A percentile compares a stretch with the other conserved stretches of the same genome.
phyloP scores from a whole-genome alignment of 2,888 invertebrate species.

The Acholoe squamosa region DNA sequence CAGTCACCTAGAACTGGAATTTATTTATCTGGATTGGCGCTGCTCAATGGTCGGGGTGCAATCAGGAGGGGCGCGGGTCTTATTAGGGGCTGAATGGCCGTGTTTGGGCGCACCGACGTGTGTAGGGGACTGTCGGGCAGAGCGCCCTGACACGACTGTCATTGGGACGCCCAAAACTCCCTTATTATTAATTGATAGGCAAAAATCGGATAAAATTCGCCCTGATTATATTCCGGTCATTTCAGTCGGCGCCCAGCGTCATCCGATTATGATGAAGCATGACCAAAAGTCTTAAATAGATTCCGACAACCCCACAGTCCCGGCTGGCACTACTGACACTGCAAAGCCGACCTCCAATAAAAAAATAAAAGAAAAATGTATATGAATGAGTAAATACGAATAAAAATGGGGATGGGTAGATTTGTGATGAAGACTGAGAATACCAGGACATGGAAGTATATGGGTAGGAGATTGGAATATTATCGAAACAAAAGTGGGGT shows the following conservation, averaged over 20 bases:
- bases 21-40: constrained; percentile 61
- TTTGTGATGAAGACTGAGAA: background rate
- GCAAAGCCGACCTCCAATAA: background rate
- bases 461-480: background rate
- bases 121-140: background rate
- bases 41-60: constrained; percentile 44
- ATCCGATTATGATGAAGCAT: constrained; percentile 52
- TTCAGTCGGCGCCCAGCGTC: background rate
- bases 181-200: constrained; percentile 52
- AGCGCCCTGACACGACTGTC: constrained; percentile 30
- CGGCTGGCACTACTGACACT: background rate
- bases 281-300: constrained; percentile 55
- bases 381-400: too few relatives aligned
- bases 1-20: constrained; percentile 49
- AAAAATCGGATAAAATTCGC: constrained; percentile 50
- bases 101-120: constrained; percentile 16
- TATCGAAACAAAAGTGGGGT: constrained; percentile 57
- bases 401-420: background rate
- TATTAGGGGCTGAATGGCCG: constrained; percentile 34
- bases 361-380: background rate
- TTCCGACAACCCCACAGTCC: background rate
- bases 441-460: background rate
- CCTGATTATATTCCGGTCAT: constrained; percentile 44
- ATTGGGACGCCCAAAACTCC: background rate
- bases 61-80: constrained; percentile 50